Evolutionary conservation across 2,888 invertebrate species (phyloP).

Genomic region (Syrista parreyssii): DNA sequence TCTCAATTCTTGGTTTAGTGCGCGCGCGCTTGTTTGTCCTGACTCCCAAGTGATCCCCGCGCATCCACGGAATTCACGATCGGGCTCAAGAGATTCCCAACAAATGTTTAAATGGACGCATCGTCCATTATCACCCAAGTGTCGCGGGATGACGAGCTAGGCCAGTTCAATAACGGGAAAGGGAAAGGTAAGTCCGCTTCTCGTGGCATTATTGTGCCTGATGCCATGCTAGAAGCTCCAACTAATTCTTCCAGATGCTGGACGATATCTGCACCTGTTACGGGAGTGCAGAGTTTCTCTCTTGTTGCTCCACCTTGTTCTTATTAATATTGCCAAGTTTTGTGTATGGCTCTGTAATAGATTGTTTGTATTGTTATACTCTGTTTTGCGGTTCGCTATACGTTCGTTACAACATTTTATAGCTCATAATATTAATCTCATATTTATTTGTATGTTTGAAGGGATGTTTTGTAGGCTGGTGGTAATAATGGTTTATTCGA

Average conservation of each 20-base stretch:
- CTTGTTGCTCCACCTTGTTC: constrained; percentile 25
- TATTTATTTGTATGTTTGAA: neutral
- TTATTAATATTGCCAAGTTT: neutral
- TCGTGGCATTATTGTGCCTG: constrained; percentile 17
- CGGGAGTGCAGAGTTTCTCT: constrained; percentile 28
- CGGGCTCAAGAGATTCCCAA: constrained; percentile 60
- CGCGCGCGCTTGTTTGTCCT: constrained; percentile 25
- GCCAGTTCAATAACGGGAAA: constrained; percentile 91
- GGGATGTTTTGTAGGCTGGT: neutral
- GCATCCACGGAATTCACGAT: constrained; percentile 58
- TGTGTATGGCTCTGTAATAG: neutral
- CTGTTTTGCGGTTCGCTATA: neutral
- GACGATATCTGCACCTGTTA: constrained; percentile 56
- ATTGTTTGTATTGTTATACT: neutral
- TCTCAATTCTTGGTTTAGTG: constrained; percentile 18
- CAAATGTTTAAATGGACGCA: constrained; percentile 93
- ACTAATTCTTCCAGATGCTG: constrained; percentile 24
- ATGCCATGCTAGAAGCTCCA: constrained; percentile 21
- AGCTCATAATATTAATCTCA: neutral
- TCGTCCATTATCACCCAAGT: constrained; percentile 99
- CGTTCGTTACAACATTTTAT: neutral
- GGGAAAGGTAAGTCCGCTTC: constrained; percentile 68
- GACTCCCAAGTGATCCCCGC: constrained; percentile 37
- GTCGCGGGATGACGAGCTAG: constrained; percentile 94
- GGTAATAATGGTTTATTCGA: constrained; percentile 2